A percentile compares a stretch with the other conserved stretches of the same genome.
These are phyloP conservation scores for Sciurus niger DNA, from an alignment of 2,113 vertebrate species.

Conservation along the genomic window DNA sequence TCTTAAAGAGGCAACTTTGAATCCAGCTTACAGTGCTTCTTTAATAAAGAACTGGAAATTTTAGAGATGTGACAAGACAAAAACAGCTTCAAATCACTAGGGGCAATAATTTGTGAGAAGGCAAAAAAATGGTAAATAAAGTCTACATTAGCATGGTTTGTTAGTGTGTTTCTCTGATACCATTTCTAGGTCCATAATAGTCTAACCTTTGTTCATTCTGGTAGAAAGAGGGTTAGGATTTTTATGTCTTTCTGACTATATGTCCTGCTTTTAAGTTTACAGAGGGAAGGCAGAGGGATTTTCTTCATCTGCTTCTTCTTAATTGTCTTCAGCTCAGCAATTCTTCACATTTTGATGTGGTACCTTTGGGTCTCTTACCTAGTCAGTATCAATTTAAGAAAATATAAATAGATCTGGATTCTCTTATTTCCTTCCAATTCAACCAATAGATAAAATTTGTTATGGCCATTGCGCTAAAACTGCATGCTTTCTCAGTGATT, in stretches of 20 bases:
- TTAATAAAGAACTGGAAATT: not conserved
- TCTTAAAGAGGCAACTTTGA: not conserved
- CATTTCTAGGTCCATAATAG: not conserved
- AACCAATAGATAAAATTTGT: conserved; percentile 22
- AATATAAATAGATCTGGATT: not conserved
- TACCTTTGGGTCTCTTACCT: not conserved
- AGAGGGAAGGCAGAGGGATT: not conserved
- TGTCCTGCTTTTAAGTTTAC: not conserved
- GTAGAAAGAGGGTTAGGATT: not conserved
- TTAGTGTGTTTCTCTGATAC: not conserved
- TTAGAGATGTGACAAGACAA: not conserved
- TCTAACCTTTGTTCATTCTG: not conserved
- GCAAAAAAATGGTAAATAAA: not conserved
- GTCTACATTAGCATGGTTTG: not conserved
- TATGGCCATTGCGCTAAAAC: not conserved
- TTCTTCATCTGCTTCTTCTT: not conserved
- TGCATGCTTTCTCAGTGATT: not conserved
- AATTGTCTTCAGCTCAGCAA: not conserved
- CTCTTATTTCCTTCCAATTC: not conserved
- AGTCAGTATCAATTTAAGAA: not conserved
- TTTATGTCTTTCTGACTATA: not conserved
- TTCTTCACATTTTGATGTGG: not conserved
- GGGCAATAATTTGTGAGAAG: not conserved
- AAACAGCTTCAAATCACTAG: not conserved
- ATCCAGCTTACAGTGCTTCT: not conserved